Evolutionary conservation across 2,888 invertebrate genomes (phyloP).

Genomic region (Nomada ruficornis): DNA sequence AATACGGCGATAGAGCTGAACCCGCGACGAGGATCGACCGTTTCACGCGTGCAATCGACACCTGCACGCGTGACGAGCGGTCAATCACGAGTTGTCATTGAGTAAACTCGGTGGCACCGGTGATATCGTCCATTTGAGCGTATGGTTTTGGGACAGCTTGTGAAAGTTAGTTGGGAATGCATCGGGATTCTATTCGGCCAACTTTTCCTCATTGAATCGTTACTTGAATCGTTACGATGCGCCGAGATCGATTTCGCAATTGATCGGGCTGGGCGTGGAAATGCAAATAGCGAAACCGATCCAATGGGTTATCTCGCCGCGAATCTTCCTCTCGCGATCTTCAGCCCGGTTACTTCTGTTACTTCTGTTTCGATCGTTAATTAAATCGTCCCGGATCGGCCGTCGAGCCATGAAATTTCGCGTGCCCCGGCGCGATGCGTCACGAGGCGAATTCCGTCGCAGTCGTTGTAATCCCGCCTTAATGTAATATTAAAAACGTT

Average conservation of each 20-base stretch:
- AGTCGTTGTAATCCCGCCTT: conserved; percentile 65
- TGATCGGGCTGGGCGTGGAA: conserved; percentile 19
- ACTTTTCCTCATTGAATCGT: too few relatives aligned
- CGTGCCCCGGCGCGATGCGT: conserved; percentile 61
- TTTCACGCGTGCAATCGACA: conserved; percentile 1
- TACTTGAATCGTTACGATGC: too few relatives aligned
- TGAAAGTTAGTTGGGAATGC: not conserved
- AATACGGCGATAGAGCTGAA: conserved; percentile 3
- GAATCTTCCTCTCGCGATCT: not conserved
- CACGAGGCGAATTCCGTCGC: conserved; percentile 59
- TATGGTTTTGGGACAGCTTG: too few relatives aligned
- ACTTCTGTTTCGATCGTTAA: conserved; percentile 32
- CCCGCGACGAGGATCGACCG: not conserved
- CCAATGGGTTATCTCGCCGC: not conserved
- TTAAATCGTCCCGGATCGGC: conserved; percentile 46
- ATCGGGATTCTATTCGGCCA: too few relatives aligned
- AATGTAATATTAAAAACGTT: conserved; percentile 80
- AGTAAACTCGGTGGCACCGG: not conserved
- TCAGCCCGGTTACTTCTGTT: too few relatives aligned
- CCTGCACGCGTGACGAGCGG: not conserved
- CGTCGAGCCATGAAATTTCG: conserved; percentile 60
- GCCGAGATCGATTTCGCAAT: conserved; percentile 31
- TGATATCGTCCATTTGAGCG: too few relatives aligned
- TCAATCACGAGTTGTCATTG: not conserved
- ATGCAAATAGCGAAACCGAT: conserved; percentile 35